Base-by-base conservation (phyloP, 2,113 vertebrate genomes). In the Brachypteracias leptosomus region DNA sequence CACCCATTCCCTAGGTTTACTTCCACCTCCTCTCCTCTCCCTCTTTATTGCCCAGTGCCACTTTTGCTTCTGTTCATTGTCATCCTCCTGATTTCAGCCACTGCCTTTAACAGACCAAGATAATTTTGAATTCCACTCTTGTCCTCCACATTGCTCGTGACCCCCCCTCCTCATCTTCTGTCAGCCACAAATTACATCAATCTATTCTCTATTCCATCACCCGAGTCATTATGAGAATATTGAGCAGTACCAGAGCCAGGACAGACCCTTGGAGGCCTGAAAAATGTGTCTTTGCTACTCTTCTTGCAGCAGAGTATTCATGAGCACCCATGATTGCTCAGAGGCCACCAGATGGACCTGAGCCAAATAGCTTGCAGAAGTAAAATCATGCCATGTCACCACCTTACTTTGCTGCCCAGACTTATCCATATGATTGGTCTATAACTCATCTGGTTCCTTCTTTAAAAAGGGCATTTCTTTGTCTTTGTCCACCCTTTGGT, bases 131-230 rank as follows among this genome's bases (percentile, higher is more conserved):
- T 96, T 95, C 83, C 46, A 49, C 19, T 54, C 85, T 76, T 66
- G 51, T 93, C 59, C 78, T 77, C 18, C 15, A 28, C 22, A 10
- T 49, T 18, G 12, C 68, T 29, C 70, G 71, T 71, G 85, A 94
- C 83, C 88, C 74, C 88, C 74, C 44, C 54, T 74, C 65, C 46
- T 86, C 49, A 25, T 90, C 72, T 88, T 68, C 71, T 84, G 86
- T 46, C 90, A 92, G 63, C 38, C 63, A 74, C 90, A 84, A 81
- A 95, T 93, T 80, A 63, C 83, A 86, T 54, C 78, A 71, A 90
- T 86, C 85, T 75, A 28, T 90, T 95, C 63, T 70, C 54, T 88
- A 4, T 85, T 94, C 90, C 90, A 76, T 94, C 88, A 46, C 61
- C 40, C 0, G 4, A 90, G 62, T 83, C n/a, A 83, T 90, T 93